phyloP scores from a whole-genome alignment of 2,888 invertebrate species.

The Caenorhabditis doughertyi region DNA sequence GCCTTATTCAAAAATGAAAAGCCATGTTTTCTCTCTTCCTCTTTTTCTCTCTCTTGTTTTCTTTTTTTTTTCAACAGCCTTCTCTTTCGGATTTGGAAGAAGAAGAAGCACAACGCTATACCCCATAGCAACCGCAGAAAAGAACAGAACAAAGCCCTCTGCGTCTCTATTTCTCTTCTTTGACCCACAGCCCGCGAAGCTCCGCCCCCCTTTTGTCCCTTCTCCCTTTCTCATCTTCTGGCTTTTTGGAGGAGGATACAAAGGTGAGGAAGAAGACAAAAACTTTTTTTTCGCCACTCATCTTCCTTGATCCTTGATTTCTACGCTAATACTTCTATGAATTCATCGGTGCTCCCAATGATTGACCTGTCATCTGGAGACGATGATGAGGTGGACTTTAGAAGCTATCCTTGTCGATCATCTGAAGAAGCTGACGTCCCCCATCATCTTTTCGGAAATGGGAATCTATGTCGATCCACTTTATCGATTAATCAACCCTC shows the following conservation, averaged over 20 bases:
- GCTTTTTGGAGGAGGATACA: background rate
- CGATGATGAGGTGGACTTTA: conserved; percentile 30
- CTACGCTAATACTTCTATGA: conserved; percentile 12
- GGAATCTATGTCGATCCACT: conserved; percentile 40
- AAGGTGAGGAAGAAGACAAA: conserved; percentile 10
- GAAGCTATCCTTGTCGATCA: background rate
- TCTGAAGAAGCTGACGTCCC: conserved; percentile 23
- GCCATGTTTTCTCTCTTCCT: background rate
- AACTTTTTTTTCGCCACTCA: too few relatives aligned
- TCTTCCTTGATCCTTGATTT: background rate
- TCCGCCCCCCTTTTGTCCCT: background rate
- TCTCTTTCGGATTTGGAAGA: background rate
- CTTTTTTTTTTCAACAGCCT: background rate
- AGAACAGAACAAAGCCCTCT: background rate
- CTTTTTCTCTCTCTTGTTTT: background rate
- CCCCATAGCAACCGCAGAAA: background rate
- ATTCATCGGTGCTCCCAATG: conserved; percentile 39
- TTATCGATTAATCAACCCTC: conserved; percentile 20
- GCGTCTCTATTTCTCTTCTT: background rate
- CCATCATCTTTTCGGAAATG: conserved; percentile 19
- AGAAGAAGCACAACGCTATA: background rate
- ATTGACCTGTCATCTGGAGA: conserved; percentile 52
- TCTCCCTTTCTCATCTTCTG: background rate
- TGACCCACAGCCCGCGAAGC: background rate
- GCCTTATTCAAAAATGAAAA: too few relatives aligned